Evolutionary conservation across 1,140 invertebrate species (phyloP), one percentile per base, ranked within the genome.

Genomic region (Thaumatotibia leucotreta): DNA sequence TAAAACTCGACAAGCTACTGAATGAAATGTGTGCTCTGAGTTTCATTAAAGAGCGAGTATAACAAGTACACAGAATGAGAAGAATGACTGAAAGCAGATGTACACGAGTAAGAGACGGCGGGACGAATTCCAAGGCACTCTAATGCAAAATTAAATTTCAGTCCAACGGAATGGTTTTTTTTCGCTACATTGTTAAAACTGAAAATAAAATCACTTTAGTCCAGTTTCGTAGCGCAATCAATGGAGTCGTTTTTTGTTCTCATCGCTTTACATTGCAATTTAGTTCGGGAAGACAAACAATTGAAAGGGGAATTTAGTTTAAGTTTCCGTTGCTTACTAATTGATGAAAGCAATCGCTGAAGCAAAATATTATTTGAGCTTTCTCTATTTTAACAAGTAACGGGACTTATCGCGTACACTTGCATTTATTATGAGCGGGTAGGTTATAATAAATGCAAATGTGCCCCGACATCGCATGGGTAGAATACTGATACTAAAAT

Each of bases 91-190:
- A 9, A 58, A 54, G 27, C 20, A 50, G 49, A 24, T 24, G 50
- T n/a, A 11, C 23, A 31, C 23, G 5, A 29, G 27, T 27, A 58
- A 14, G 24, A 58, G 11, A 23, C 24, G 52, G 14, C 1, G 5
- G n/a, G 4, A 58, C 6, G n/a, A 27, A 31, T 58, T 58, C 52
- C 52, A 58, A 58, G 24, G 23, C 23, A 27, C 52, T 58, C 24
- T 58, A 29, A 58, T 58, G 22, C 10, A 58, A 58, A 58, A 58
- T 58, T 58, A 58, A 58, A 58, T 58, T 58, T 29, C 24, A 58
- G 14, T 58, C 52, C 4, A 58, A 31, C 23, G 27, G 14, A 58
- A 58, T 58, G 24, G 27, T 58, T 58, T 29, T 58, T 27, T 23
- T 22, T 27, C 10, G 4, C 52, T 58, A 58, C 23, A 31, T 58